Evolutionary conservation across 2,797 vertebrate genomes (phyloP), one percentile per base, ranked within the genome.

Genomic region (Fratercula arctica): DNA sequence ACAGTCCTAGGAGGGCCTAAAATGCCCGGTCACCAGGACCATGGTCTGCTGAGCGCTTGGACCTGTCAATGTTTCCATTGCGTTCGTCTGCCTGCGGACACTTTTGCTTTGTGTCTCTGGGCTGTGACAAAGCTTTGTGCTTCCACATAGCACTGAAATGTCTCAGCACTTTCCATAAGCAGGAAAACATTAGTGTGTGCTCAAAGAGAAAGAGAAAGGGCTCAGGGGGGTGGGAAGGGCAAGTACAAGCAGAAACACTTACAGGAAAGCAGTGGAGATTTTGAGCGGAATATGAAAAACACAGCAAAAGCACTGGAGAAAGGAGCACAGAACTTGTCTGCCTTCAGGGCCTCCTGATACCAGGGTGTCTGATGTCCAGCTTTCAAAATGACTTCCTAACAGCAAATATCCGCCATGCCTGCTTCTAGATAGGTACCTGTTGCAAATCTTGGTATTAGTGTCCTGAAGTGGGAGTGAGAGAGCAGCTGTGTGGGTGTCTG

Each of bases 1-100:
- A 66, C 89, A 84, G 51, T 35, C 19, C 69, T 11, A 9, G 16
- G 41, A 56, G 29, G 28, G 16, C 1, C 1, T 28, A 70, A 74
- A 60, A 37, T 82, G 39, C 69, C 57, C 6, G 11, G 64, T 60
- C 85, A 73, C 53, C 84, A 75, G 23, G 28, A 89, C 10, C 73
- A 59, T 48, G 35, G 60, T 48, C 15, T 61, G 41, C 76, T 59
- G 53, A 87, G 46, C 0, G 0, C 72, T 87, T 85, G 29, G 33
- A 68, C 48, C 57, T 19, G 19, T 17, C 78, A 67, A 9, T 0
- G 0, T 48, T 90, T 84, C 90, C 28, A 1, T 54, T 76, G 43
- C 2, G 0, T 29, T 85, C 75, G 50, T 19, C 61, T 50, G 57
- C 74, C 37, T 50, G 74, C 0, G 0, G 76, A 79, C 28, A 43